phyloP scores from a whole-genome alignment of 2,113 vertebrate genomes.

The Tachysurus fulvidraco region DNA sequence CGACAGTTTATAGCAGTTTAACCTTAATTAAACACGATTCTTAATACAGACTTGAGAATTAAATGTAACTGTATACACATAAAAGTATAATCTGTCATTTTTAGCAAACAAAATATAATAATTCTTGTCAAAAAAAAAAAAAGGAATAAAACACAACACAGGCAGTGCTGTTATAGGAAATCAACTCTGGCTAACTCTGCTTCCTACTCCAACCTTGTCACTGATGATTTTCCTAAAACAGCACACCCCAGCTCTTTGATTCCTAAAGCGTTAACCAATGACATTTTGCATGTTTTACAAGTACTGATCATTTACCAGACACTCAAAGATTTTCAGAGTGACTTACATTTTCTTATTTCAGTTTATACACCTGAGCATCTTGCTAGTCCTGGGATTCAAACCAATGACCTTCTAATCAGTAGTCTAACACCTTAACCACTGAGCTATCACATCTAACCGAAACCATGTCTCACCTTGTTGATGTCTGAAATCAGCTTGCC shows the following conservation, averaged over 20 bases:
- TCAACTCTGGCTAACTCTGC: not conserved
- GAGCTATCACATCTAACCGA: no score
- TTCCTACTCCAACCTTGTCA: not conserved
- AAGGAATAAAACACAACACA: not conserved
- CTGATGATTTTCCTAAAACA: not conserved
- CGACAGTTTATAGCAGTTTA: not conserved
- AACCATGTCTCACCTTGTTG: constrained; percentile 83
- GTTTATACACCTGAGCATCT: no score
- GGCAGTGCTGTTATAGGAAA: not conserved
- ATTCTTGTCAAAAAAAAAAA: not conserved
- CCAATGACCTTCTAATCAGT: no score
- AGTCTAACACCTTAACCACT: no score
- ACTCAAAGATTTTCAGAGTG: no score
- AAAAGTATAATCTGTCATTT: no score
- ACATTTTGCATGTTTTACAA: no score
- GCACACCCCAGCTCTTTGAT: not conserved
- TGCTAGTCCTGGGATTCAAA: no score
- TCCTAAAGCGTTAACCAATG: not conserved
- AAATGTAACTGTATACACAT: not conserved
- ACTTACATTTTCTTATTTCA: no score
- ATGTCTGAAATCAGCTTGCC: constrained; percentile 98
- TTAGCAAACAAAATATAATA: no score
- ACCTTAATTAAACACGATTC: not conserved
- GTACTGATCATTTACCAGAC: no score
- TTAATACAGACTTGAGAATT: not conserved